Evolutionary conservation across 2,113 vertebrate genomes (phyloP).

Genomic region (Petromus typicus): DNA sequence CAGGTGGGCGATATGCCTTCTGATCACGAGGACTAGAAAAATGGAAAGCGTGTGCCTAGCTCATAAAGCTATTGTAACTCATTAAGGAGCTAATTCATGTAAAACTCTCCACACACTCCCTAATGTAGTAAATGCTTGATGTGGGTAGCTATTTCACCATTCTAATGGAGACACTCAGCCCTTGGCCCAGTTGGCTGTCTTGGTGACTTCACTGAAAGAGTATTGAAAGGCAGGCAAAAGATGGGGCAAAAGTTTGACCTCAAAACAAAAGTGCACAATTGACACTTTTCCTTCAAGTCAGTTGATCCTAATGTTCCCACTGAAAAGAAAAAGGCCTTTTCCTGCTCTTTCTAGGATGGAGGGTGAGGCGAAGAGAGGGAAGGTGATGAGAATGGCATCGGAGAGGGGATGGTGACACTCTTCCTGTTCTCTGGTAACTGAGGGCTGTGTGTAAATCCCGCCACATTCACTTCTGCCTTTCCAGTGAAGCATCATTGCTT

Average conservation of each 20-base stretch:
- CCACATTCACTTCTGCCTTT: conserved; percentile 18
- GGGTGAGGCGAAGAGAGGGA: not conserved
- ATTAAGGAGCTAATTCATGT: conserved; percentile 28
- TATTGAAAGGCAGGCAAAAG: not conserved
- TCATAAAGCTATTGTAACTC: conserved; percentile 23
- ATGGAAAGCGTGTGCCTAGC: not conserved
- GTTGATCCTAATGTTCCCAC: not conserved
- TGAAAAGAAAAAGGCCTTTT: not conserved
- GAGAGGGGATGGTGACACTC: not conserved
- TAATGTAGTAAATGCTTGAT: not conserved
- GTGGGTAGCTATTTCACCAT: not conserved
- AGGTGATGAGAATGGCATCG: not conserved
- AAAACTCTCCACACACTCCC: not conserved
- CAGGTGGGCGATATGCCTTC: not conserved
- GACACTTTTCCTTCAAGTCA: not conserved
- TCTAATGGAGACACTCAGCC: not conserved
- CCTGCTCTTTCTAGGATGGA: conserved; percentile 30
- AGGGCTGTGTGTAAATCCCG: not conserved
- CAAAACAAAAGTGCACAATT: not conserved
- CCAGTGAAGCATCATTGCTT: not conserved
- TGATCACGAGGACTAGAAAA: not conserved
- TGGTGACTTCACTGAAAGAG: not conserved
- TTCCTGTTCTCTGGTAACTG: not conserved
- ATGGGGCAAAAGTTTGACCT: not conserved
- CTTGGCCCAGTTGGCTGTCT: not conserved